Evolutionary conservation across 2,113 vertebrate genomes (phyloP).

Genomic region (Strix aluco): DNA sequence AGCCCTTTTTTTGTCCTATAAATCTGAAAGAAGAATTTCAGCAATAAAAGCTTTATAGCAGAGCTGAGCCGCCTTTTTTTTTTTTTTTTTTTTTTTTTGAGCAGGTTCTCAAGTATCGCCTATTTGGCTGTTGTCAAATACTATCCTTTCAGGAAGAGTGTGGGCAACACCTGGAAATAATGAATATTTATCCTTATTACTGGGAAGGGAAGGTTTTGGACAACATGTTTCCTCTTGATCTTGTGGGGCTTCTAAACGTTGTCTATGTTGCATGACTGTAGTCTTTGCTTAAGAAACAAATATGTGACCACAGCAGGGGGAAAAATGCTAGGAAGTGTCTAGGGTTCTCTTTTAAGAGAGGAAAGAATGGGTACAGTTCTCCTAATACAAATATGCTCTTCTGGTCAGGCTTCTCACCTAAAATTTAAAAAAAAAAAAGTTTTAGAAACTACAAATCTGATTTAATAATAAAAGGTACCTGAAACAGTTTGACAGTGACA

Average conservation of each 20-base stretch:
- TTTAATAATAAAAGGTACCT: background rate
- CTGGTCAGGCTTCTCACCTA: background rate
- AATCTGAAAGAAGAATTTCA: background rate
- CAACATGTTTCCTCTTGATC: background rate
- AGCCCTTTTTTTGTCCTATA: background rate
- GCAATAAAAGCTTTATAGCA: background rate
- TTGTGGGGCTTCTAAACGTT: background rate
- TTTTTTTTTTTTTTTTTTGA: background rate
- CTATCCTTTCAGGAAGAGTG: background rate
- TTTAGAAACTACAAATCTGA: background rate
- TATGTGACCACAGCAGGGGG: background rate
- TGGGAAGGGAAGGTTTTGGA: background rate
- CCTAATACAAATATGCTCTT: background rate
- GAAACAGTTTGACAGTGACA: background rate
- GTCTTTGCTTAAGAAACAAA: background rate
- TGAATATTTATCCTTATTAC: background rate
- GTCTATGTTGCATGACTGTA: background rate
- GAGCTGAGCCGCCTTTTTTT: background rate
- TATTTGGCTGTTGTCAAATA: background rate
- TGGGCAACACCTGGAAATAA: background rate
- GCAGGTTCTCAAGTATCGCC: background rate
- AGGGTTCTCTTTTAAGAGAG: background rate
- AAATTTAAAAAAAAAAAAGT: background rate
- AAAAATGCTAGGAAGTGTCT: background rate
- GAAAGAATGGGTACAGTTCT: background rate